phyloP scores from a whole-genome alignment of 2,888 invertebrate genomes.

The Brenthis hecate region DNA sequence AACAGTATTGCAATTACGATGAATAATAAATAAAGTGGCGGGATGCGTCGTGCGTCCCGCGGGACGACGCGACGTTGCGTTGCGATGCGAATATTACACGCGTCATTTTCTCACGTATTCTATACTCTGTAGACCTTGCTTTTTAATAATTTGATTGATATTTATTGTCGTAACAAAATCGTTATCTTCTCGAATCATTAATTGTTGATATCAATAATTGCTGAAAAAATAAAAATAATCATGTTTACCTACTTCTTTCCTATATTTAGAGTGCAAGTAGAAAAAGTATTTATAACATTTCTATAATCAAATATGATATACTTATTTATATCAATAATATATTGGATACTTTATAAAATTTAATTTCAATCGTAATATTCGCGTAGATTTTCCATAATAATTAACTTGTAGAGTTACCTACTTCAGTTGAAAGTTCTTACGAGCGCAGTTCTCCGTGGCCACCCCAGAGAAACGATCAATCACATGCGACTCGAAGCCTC shows the following conservation, averaged over 20 bases:
- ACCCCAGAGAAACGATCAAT: slow-evolving; percentile 33
- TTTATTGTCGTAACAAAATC: background rate
- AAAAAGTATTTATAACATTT: too few relatives aligned
- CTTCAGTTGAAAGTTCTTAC: slow-evolving; percentile 35
- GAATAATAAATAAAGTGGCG: slow-evolving; percentile 72
- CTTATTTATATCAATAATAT: background rate
- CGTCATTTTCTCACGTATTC: slow-evolving; percentile 70
- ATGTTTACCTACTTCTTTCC: too few relatives aligned
- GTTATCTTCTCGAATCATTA: too few relatives aligned
- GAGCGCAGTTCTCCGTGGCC: slow-evolving; percentile 20
- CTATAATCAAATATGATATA: too few relatives aligned
- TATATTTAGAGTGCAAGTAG: too few relatives aligned
- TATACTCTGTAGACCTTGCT: slow-evolving; percentile 27
- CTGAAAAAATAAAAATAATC: too few relatives aligned
- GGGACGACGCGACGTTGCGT: slow-evolving; percentile 53
- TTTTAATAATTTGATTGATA: slow-evolving; percentile 39
- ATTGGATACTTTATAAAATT: background rate
- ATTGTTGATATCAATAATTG: too few relatives aligned
- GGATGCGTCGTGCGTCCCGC: slow-evolving; percentile 54
- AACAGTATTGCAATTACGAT: slow-evolving; percentile 62
- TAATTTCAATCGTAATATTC: background rate
- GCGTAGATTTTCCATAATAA: background rate
- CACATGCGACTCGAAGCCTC: slow-evolving; percentile 27
- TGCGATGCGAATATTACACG: slow-evolving; percentile 72
- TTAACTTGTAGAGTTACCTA: slow-evolving; percentile 4